Evolutionary conservation across 2,113 vertebrate species (phyloP), one percentile per base, ranked within the genome.

Genomic region (Gymnorhina tibicen): DNA sequence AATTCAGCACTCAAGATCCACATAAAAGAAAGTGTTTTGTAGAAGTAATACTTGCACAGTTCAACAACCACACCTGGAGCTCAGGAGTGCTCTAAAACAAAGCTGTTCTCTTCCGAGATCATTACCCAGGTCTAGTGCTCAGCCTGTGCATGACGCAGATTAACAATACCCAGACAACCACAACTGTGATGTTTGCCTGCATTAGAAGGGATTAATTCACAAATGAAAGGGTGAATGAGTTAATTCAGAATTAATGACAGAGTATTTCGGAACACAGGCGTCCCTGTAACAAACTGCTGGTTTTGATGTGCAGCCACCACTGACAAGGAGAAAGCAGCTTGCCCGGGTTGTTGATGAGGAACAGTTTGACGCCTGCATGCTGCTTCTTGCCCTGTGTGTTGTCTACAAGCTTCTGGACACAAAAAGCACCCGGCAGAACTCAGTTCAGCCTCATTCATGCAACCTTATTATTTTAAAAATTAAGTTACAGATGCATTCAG

Each of bases 161-260:
- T 69, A 94, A 76, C 78, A 95, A 83, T 30, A 70, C 55, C 70
- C 49, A 53, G 70, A 63, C 73, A 87, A 87, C 89, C 89, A 85
- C 91, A 91, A 30, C 84, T 86, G 58, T 35, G 64, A 49, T 50
- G 81, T 74, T 88, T 80, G 81, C 59, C 87, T 89, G 69, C 69
- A 89, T 78, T 47, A 88, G 67, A 87, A n/a, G 56, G 89, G 72
- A 93, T 96, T 97, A 92, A 95, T 85, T 79, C 77, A 79, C 69
- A 89, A 95, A 94, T 87, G 76, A 96, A 95, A 94, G 87, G 72
- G 41, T 49, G 62, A 89, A 76, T 19, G 59, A 85, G 46, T 92
- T 87, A 89, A 95, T 95, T 93, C 74, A 94, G 69, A 94, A 83
- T 50, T 91, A 96, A 95, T 68, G 72, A 86, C 60, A 91, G 87